Evolutionary conservation across 2,797 vertebrate genomes (phyloP), one percentile per base, ranked within the genome.

Genomic region (Rhinoraja longicauda): DNA sequence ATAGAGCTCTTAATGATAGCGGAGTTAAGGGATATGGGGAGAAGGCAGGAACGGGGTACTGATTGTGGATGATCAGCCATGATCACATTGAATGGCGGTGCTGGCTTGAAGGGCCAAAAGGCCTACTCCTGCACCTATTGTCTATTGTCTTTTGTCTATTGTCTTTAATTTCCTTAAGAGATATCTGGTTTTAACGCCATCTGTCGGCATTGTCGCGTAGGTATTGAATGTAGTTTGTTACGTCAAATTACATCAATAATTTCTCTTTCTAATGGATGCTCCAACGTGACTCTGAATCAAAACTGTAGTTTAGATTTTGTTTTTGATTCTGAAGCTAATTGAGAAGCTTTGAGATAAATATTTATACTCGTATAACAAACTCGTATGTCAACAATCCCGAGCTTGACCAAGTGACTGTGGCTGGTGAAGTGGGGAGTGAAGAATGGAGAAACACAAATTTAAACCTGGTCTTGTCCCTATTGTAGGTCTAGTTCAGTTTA

Each of bases 131-230:
- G n/a, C n/a, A n/a, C n/a, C n/a, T n/a, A n/a, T n/a, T n/a, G n/a
- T n/a, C n/a, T n/a, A n/a, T n/a, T n/a, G n/a, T n/a, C n/a, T n/a
- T n/a, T n/a, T n/a, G n/a, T n/a, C n/a, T n/a, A n/a, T n/a, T n/a
- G n/a, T n/a, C 90, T 91, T 75, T 75, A 64, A 73, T 73, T 75
- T 92, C 70, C 90, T 92, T 8, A 72, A 3, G 90, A 53, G 64
- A 91, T 10, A 53, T 75, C 45, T 45, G 7, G 29, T 45, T 73
- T n/a, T 92, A 53, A 92, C 19, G 64, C 70, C 90, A 91, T 64
- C 62, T 73, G 67, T 26, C 70, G 53, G 36, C 17, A 45, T 75
- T 75, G 53, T 62, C 73, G 26, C 90, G 75, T 75, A 12, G 92
- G 32, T 72, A 53, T 75, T 92, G 24, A 92, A 75, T 29, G 70